phyloP scores from a whole-genome alignment of 2,888 invertebrate species.

The Nyleta sp. region DNA sequence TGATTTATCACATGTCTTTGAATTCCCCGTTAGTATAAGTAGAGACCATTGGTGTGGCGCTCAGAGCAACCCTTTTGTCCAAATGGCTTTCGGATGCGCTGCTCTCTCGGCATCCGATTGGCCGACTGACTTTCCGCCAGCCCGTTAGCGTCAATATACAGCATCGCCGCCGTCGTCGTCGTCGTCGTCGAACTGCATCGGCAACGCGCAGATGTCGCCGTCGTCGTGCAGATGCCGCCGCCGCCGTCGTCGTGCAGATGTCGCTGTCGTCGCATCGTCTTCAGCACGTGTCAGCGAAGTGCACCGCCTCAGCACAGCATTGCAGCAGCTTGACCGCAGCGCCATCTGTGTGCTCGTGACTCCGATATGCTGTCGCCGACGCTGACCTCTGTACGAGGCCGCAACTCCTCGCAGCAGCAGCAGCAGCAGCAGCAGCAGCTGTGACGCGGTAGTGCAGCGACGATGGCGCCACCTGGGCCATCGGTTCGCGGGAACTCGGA shows the following conservation, averaged over 20 bases:
- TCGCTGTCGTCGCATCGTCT: neutral
- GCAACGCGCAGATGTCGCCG: neutral
- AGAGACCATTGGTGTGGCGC: constrained; percentile 81
- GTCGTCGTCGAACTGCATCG: too few species aligned
- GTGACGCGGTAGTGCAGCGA: neutral
- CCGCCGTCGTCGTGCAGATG: neutral
- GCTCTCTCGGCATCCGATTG: constrained; percentile 80
- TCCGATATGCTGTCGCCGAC: too few species aligned
- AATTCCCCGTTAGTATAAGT: constrained; percentile 83
- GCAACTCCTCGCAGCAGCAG: too few species aligned
- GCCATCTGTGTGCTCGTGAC: neutral
- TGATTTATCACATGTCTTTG: constrained; percentile 80
- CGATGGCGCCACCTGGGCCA: constrained; percentile 25
- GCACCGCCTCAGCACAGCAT: too few species aligned
- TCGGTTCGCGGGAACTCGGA: neutral
- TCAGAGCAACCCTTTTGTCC: constrained; percentile 80
- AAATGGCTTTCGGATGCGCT: constrained; percentile 82
- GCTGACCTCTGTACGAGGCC: too few species aligned
- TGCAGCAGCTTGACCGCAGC: neutral
- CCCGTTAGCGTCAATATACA: constrained; percentile 59
- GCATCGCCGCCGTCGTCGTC: constrained; percentile 24
- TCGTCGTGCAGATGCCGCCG: constrained; percentile 20
- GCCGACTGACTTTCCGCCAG: constrained; percentile 80
- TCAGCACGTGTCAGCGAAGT: neutral
- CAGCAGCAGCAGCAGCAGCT: too few species aligned